These are phyloP conservation scores for Pollenia amentaria DNA, from an alignment of 2,888 invertebrate genomes.

Conservation along the genomic window DNA sequence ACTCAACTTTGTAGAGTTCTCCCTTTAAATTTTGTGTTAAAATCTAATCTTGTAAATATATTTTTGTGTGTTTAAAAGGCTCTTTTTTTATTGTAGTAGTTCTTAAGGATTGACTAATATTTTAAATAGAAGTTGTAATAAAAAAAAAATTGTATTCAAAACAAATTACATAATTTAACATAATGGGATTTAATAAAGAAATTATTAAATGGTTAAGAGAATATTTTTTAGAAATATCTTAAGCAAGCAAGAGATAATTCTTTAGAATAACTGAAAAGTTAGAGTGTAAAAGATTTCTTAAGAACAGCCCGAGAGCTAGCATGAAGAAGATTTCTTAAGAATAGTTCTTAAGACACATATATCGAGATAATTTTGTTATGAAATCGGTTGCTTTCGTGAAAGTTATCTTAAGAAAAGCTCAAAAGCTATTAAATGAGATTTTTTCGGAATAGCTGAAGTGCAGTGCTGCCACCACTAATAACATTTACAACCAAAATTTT, in stretches of 20 bases:
- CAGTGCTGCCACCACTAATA: no score
- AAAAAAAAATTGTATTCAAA: background rate
- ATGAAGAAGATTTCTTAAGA: background rate
- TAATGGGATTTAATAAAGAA: background rate
- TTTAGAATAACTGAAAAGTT: background rate
- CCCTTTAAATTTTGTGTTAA: background rate
- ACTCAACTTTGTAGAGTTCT: constrained; percentile 8
- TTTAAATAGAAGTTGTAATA: constrained; percentile 23
- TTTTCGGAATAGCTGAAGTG: no score
- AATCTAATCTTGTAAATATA: constrained; percentile 46
- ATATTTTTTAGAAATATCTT: background rate
- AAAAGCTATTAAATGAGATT: no score
- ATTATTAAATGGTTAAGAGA: background rate
- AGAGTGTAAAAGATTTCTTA: background rate
- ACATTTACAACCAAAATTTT: no score
- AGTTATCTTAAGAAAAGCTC: no score
- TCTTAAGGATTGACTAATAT: background rate
- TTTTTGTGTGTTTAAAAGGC: constrained; percentile 7
- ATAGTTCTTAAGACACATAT: background rate
- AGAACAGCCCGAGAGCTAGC: no score
- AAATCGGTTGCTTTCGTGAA: no score
- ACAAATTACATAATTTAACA: background rate
- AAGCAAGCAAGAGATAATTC: background rate
- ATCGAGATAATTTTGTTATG: no score
- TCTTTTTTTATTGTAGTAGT: constrained; percentile 3